Conservation (phyloP, 2,113 vertebrate genomes). For the Vombatus ursinus region DNA sequence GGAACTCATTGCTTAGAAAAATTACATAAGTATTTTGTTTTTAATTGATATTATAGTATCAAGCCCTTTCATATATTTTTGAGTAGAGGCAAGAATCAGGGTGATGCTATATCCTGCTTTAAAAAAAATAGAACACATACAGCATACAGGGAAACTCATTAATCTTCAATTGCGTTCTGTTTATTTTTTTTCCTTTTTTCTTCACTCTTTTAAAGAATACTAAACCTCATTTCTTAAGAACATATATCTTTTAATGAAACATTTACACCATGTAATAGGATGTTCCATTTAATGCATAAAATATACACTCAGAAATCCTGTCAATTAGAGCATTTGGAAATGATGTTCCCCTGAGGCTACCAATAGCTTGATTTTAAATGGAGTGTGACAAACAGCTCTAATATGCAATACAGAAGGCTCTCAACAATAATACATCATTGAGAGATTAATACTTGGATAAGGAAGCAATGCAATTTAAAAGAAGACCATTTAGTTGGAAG, state of each 20-base stretch:
- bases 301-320: conserved; percentile 24
- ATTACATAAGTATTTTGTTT: background rate
- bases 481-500: background rate
- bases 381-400: conserved; percentile 24
- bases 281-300: conserved; percentile 46
- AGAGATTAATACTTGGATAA: conserved; percentile 35
- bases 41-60: background rate
- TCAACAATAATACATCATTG: conserved; percentile 40
- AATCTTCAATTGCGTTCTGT: background rate
- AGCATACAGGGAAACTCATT: background rate
- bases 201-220: background rate
- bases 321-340: conserved; percentile 47
- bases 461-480: conserved; percentile 25
- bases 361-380: conserved; percentile 46
- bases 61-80: background rate
- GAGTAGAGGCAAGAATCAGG: background rate
- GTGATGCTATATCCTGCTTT: background rate
- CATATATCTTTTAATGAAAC: conserved; percentile 47
- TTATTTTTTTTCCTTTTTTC: conserved; percentile 13
- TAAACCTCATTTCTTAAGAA: conserved; percentile 20
- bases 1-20: background rate
- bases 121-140: background rate
- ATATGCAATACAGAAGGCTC: background rate
- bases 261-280: conserved; percentile 17
- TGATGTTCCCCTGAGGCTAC: background rate